Evolutionary conservation across 92 coral and sea anemone species (phyloP), one percentile per base, ranked within the genome.

Genomic region (Porites divaricata): DNA sequence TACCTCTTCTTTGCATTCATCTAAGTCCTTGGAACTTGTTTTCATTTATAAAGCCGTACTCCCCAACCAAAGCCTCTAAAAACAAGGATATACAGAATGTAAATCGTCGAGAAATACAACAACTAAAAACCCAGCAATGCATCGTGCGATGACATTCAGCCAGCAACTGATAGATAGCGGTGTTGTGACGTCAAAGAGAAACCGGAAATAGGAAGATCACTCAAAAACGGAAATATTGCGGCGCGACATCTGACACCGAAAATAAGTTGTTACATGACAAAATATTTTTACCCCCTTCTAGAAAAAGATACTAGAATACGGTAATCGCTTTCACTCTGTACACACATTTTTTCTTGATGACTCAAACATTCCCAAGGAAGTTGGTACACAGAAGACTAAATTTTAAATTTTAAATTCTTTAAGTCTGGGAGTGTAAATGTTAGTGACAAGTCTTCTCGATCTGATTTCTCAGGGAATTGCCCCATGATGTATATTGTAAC

Each of bases 1-100:
- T 94, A 94, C 85, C 98, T 89, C 86, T 92, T 94, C 98, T 94
- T 94, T 89, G 98, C 98, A 79, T 94, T 89, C 98, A 94, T 94
- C 94, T 90, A 94, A 90, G 83, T 80, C 90, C 86, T 78, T 70
- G 83, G 63, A 80, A 54, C 54, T 70, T 73, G 71, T 70, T 79
- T 88, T 84, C 95, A 91, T 91, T 90, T 91, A 91, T 85, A 86
- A 80, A 66, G 89, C 91, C 83, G 67, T 63, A 53, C 57, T 77
- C 79, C 87, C 86, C 80, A 70, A 50, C 89, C 87, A 84, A 61
- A 59, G 83, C 68, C 79, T 72, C 86, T 82, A 63, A n/a, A 82
- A 26, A 72, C 54, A 73, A 62, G 51, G 59, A 72, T 35, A 82
- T 53, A 82, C 12, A 24, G 70, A 74, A 59, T 21, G 48, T 45